These are phyloP conservation scores for Ctenosaura bakeri DNA, from an alignment of 2,797 vertebrate genomes.

Conservation along the genomic window DNA sequence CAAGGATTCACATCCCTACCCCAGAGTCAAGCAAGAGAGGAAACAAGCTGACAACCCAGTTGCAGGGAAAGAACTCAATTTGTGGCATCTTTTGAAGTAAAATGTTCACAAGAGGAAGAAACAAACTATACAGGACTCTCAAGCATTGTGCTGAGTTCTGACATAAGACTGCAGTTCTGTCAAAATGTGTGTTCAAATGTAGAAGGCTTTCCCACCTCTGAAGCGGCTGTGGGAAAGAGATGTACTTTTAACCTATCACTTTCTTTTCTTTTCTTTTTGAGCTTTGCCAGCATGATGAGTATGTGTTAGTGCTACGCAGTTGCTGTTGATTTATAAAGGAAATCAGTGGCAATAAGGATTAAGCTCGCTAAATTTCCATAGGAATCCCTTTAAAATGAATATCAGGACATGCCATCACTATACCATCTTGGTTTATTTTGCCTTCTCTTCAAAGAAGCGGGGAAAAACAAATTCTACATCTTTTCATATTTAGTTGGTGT, in stretches of 20 bases:
- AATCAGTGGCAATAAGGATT: neutral
- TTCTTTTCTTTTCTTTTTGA: slow-evolving; percentile 55
- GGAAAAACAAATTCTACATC: slow-evolving; percentile 25
- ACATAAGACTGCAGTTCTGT: neutral
- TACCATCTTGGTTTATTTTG: neutral
- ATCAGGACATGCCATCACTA: neutral
- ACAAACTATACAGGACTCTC: neutral
- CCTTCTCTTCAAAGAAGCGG: neutral
- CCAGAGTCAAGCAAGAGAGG: neutral
- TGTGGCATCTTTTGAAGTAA: neutral
- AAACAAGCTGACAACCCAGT: neutral
- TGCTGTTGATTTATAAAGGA: slow-evolving; percentile 33
- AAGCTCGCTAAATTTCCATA: slow-evolving; percentile 30
- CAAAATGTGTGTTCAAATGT: neutral
- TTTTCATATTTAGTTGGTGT: slow-evolving; percentile 16
- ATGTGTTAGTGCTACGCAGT: slow-evolving; percentile 30
- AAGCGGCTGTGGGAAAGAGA: neutral
- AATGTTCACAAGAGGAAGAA: no score
- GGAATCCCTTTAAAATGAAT: neutral
- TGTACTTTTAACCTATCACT: slow-evolving; percentile 31
- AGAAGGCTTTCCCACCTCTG: slow-evolving; percentile 1
- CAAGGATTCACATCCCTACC: no score
- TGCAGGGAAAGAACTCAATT: neutral
- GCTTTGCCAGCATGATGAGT: slow-evolving; percentile 44
- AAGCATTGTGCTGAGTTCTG: neutral